Conservation (phyloP, 2,888 invertebrate genomes). For the Busseola fusca region DNA sequence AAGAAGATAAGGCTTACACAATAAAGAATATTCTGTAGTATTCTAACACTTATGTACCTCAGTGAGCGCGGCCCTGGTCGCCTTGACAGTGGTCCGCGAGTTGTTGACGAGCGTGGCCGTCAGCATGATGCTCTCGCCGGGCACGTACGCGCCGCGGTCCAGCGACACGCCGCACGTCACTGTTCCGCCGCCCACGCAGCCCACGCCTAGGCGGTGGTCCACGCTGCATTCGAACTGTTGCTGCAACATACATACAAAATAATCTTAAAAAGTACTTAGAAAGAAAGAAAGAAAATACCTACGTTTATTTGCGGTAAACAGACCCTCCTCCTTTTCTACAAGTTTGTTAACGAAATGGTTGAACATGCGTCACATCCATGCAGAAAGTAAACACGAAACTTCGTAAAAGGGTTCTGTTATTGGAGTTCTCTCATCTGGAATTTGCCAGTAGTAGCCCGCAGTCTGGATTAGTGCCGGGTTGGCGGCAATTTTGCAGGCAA, state of each 20-base stretch:
- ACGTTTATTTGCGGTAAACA: too few species aligned
- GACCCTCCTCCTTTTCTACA: too few species aligned
- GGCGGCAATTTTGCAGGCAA: too few species aligned
- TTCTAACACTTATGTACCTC: slow-evolving; percentile 66
- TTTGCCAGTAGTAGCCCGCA: too few species aligned
- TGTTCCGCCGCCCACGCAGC: slow-evolving; percentile 96
- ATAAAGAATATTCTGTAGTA: not conserved
- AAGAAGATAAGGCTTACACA: not conserved
- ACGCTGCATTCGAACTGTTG: slow-evolving; percentile 96
- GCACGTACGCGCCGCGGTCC: slow-evolving; percentile 97
- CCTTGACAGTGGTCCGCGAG: slow-evolving; percentile 95
- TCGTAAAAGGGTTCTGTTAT: not conserved
- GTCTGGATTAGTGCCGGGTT: not conserved
- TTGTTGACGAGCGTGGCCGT: slow-evolving; percentile 95
- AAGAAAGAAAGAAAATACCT: too few species aligned
- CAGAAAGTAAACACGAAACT: too few species aligned
- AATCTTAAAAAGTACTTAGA: not conserved
- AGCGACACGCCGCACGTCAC: slow-evolving; percentile 95
- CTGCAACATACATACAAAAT: slow-evolving; percentile 56
- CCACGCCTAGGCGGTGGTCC: slow-evolving; percentile 96
- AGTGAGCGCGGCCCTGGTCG: slow-evolving; percentile 94
- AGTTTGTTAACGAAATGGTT: too few species aligned
- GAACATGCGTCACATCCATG: too few species aligned
- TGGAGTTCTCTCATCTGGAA: not conserved
- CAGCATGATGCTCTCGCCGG: slow-evolving; percentile 97